Evolutionary conservation across 2,797 vertebrate species (phyloP).

Genomic region (Zalophus californianus): DNA sequence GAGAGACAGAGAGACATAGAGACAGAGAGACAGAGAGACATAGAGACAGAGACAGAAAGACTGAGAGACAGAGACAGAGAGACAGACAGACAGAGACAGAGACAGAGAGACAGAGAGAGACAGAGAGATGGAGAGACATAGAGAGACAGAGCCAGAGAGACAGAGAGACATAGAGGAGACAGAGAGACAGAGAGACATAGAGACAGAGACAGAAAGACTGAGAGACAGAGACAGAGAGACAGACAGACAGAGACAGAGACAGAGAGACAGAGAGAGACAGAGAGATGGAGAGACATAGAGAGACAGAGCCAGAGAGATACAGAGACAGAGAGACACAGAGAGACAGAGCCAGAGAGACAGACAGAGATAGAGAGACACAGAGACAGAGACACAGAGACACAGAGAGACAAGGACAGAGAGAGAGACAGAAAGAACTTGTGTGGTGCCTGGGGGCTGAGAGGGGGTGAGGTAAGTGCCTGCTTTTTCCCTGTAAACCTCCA

Average conservation of each 20-base stretch:
- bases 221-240: not conserved
- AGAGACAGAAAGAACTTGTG: not conserved
- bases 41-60: not conserved
- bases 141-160: not conserved
- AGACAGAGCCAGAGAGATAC: not conserved
- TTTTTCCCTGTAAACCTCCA: not conserved
- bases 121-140: too few relatives aligned
- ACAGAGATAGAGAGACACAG: not conserved
- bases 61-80: not conserved
- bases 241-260: not conserved
- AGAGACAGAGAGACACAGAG: not conserved
- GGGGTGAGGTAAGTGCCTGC: not conserved
- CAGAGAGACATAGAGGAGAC: too few relatives aligned
- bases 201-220: too few relatives aligned
- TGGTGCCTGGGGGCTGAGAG: not conserved
- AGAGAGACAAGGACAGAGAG: not conserved
- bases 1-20: too few relatives aligned
- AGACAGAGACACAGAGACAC: not conserved
- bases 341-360: not conserved
- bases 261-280: too few relatives aligned
- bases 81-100: not conserved
- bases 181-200: too few relatives aligned
- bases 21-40: not conserved
- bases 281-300: not conserved
- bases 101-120: too few relatives aligned